phyloP scores from a whole-genome alignment of 2,797 vertebrate species.

The Botia almorhae region DNA sequence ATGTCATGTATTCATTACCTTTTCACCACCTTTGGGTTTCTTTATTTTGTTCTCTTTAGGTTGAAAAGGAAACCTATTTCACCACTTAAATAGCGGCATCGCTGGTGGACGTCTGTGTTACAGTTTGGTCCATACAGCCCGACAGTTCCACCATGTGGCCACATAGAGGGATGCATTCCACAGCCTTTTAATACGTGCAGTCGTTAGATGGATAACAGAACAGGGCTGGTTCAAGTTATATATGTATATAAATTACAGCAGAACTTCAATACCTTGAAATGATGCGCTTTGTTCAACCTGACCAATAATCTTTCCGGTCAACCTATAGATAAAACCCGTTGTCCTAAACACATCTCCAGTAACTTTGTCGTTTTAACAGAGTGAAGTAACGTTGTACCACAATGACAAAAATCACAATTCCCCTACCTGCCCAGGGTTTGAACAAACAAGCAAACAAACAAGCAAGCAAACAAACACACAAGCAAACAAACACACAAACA shows the following conservation, averaged over 20 bases:
- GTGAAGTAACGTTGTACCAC: not conserved
- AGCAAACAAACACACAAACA: not conserved
- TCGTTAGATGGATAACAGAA: too few relatives aligned
- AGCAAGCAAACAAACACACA: too few relatives aligned
- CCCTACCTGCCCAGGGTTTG: not conserved
- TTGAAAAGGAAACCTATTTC: not conserved
- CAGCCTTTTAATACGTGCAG: too few relatives aligned
- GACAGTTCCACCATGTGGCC: conserved; percentile 7
- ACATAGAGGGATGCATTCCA: not conserved
- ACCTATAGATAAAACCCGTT: not conserved
- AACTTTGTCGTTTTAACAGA: not conserved
- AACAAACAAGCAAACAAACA: not conserved
- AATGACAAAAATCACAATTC: not conserved
- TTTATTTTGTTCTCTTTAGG: not conserved
- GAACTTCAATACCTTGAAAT: not conserved
- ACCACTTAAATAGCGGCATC: not conserved
- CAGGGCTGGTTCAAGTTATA: too few relatives aligned
- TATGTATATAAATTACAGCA: too few relatives aligned
- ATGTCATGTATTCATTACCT: not conserved
- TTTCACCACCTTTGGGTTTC: not conserved
- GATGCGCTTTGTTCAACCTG: not conserved
- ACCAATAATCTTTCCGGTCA: not conserved
- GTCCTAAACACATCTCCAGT: not conserved
- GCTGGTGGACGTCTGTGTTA: not conserved
- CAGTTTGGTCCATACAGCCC: not conserved